Base-by-base conservation (phyloP, 2,797 vertebrate species). In the Nannoperca obscura region DNA sequence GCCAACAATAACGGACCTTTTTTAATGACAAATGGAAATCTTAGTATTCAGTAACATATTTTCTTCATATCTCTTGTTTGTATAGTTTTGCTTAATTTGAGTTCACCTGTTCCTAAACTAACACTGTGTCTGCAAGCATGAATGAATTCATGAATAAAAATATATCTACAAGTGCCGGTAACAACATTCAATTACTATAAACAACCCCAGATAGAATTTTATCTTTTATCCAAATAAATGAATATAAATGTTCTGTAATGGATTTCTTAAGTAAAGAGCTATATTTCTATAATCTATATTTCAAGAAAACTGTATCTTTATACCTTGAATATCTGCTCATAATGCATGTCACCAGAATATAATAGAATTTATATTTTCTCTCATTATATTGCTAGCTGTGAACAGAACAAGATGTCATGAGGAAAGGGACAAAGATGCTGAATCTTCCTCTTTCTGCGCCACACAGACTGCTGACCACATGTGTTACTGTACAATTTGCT, bases 401-500 rank as follows among this genome's bases (percentile, higher is more conserved):
- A 50, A 53, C 11, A 59, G 13, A 53, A 6, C 49, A 63, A 15
- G 20, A 58, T 36, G 10, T 42, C 7, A 22, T 47, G 13, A 47
- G 27, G 24, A 61, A 0, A 36, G 15, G 13, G 38, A 58, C 27
- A 24, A 47, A 68, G 36, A 22, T 12, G 19, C n/a, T 54, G 38
- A 38, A 54, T 49, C 46, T 8, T 52, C 54, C 14, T 36, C 24
- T 36, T 57, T 3, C 44, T 46, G 60, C n/a, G 7, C 76, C 87
- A 88, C 90, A 86, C 86, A 83, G 49, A 52, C 46, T 54, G 83
- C 22, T 63, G 32, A 73, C 80, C 78, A 50, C 75, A 64, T 47
- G 10, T 1, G 22, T 57, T 44, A 40, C 27, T 64, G 46, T 49
- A 53, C 44, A 49, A 65, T 70, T n/a, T 70, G 17, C 22, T 42